Conservation (phyloP, 2,113 vertebrate species). For the Maccullochella peelii region DNA sequence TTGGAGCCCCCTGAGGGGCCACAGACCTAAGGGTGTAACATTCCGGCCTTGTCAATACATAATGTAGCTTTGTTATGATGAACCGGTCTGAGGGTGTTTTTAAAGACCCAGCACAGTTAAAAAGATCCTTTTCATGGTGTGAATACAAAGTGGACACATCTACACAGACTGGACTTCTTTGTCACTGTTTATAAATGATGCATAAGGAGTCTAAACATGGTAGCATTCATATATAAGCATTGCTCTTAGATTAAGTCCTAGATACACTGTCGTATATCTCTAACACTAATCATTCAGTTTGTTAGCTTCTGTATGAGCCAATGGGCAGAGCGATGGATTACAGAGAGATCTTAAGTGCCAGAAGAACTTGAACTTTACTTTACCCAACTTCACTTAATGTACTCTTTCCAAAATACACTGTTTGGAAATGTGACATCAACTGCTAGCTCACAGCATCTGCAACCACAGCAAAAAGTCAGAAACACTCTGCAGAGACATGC, state of each 20-base stretch:
- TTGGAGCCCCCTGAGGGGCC: not conserved
- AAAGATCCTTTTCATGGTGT: slow-evolving; percentile 14
- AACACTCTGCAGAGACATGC: slow-evolving; percentile 32
- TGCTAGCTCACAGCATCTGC: slow-evolving; percentile 43
- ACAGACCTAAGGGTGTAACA: slow-evolving; percentile 37
- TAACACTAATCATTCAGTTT: not conserved
- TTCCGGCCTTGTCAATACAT: slow-evolving; percentile 36
- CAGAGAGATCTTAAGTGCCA: not conserved
- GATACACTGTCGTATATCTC: not conserved
- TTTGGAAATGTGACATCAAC: slow-evolving; percentile 50
- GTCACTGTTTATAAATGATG: not conserved
- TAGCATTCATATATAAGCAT: not conserved
- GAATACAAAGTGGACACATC: slow-evolving; percentile 10
- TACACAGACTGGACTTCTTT: not conserved
- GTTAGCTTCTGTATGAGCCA: not conserved
- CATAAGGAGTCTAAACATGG: not conserved
- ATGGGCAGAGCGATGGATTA: not conserved
- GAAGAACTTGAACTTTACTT: slow-evolving; percentile 23
- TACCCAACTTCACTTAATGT: slow-evolving; percentile 26
- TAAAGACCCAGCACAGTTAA: not conserved
- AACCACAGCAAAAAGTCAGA: slow-evolving; percentile 44
- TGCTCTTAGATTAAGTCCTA: not conserved
- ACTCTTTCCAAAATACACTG: slow-evolving; percentile 27
- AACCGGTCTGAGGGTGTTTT: slow-evolving; percentile 12
- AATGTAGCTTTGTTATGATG: slow-evolving; percentile 39